phyloP scores from a whole-genome alignment of 2,113 vertebrate species.

The Dicaeum eximium region DNA sequence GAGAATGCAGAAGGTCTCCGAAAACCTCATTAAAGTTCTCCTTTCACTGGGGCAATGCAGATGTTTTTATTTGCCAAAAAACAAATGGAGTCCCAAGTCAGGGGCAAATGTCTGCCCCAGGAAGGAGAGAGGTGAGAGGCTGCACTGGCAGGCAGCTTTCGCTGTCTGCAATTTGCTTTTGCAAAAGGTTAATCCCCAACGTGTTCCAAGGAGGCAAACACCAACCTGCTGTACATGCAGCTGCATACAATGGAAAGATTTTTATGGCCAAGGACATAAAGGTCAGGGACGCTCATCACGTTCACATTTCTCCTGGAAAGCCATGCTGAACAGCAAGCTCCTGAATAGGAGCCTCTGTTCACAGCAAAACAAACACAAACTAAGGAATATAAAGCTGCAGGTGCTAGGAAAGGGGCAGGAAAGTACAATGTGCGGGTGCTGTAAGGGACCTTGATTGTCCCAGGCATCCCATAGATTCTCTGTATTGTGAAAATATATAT shows the following conservation, averaged over 20 bases:
- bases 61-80: neutral
- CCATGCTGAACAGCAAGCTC: neutral
- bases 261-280: neutral
- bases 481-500: no score
- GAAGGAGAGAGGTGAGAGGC: neutral
- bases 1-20: neutral
- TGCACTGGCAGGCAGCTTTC: neutral
- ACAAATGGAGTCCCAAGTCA: neutral
- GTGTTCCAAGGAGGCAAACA: neutral
- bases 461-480: neutral
- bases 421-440: neutral
- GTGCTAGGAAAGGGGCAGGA: neutral
- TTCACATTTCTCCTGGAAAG: neutral
- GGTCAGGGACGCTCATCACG: neutral
- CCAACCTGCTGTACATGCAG: neutral
- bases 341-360: neutral
- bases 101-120: neutral
- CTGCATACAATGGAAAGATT: neutral
- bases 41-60: neutral
- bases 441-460: accelerated
- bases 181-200: neutral
- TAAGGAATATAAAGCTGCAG: neutral
- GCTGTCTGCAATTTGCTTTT: neutral
- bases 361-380: neutral
- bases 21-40: neutral